phyloP scores from a whole-genome alignment of 2,113 vertebrate species.

The Cisticola juncidis region DNA sequence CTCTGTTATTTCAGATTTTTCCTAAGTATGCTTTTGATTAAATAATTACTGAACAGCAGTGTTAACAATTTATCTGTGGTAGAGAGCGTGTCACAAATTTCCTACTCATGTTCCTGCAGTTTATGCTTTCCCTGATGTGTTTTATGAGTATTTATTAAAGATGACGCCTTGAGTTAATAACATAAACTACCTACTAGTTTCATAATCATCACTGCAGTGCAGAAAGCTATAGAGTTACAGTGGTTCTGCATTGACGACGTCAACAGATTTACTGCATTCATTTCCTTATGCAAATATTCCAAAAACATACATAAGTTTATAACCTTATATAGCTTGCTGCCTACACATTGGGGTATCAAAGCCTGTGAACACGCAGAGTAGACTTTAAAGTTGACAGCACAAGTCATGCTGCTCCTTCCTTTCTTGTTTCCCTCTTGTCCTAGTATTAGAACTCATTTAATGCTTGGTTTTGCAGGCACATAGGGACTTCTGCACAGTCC shows the following conservation, averaged over 20 bases:
- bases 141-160: slow-evolving; percentile 61
- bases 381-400: not conserved
- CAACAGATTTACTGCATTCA: slow-evolving; percentile 62
- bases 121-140: slow-evolving; percentile 39
- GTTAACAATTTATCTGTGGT: slow-evolving; percentile 16
- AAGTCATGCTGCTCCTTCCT: not conserved
- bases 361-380: not conserved
- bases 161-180: slow-evolving; percentile 67
- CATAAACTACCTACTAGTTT: slow-evolving; percentile 74
- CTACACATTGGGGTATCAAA: not conserved
- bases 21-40: slow-evolving; percentile 49
- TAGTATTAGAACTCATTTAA: not conserved
- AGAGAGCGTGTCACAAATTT: slow-evolving; percentile 26
- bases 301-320: slow-evolving; percentile 21
- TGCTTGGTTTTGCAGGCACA: not conserved
- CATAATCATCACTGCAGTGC: slow-evolving; percentile 76
- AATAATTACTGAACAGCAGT: slow-evolving; percentile 36
- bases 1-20: slow-evolving; percentile 25
- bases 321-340: slow-evolving; percentile 1
- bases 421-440: not conserved
- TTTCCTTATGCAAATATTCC: slow-evolving; percentile 62
- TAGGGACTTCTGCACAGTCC: not conserved
- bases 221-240: slow-evolving; percentile 68
- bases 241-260: slow-evolving; percentile 54
- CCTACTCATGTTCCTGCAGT: not conserved